phyloP scores from a whole-genome alignment of 1,140 invertebrate species.

The Pomacea maculata region DNA sequence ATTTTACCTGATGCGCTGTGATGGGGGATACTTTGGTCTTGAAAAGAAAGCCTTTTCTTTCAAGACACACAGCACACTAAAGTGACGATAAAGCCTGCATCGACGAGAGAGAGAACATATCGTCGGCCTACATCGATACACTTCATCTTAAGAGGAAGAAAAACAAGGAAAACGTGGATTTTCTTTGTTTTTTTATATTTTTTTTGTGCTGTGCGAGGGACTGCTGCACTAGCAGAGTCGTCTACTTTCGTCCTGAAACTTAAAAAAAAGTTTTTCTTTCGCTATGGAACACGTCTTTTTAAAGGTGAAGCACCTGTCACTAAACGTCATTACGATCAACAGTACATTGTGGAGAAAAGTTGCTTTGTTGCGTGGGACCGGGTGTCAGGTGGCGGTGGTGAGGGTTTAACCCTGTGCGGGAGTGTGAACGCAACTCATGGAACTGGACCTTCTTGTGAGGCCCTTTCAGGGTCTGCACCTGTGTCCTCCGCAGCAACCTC shows the following conservation, averaged over 20 bases:
- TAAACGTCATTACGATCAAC: no score
- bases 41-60: not conserved
- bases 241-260: not conserved
- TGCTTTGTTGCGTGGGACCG: not conserved
- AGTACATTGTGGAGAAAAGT: not conserved
- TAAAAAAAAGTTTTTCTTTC: not conserved
- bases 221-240: not conserved
- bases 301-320: no score
- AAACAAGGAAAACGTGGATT: not conserved
- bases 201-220: not conserved
- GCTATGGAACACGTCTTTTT: no score
- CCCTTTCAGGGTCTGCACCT: slow-evolving; percentile 20
- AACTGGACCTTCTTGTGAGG: slow-evolving; percentile 18
- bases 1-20: not conserved
- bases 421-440: slow-evolving; percentile 3
- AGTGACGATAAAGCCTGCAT: not conserved
- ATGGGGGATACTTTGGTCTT: not conserved
- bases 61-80: slow-evolving; percentile 1
- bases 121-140: not conserved
- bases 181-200: not conserved
- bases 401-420: not conserved
- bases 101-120: not conserved
- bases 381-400: slow-evolving; percentile 11
- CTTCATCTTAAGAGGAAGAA: not conserved
- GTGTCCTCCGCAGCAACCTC: slow-evolving; percentile 13